Percentiles rank a stretch among this genome's conserved stretches.
phyloP scores from a whole-genome alignment of 2,113 vertebrate genomes.

The Silurus asotus region DNA sequence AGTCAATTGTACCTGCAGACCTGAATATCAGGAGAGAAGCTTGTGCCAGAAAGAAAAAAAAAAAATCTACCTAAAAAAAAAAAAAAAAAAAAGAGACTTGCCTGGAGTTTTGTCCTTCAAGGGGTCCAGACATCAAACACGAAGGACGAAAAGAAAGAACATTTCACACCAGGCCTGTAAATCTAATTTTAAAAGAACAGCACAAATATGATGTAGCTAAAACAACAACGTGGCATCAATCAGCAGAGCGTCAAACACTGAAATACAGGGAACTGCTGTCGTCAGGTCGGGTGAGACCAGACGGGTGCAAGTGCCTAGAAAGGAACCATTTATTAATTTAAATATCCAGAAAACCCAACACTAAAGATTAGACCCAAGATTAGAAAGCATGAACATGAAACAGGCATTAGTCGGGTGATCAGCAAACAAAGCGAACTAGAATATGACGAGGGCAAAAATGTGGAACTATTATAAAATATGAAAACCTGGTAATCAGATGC shows the following conservation, averaged over 20 bases:
- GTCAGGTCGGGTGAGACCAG: no score
- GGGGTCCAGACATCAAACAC: background rate
- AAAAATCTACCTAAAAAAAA: background rate
- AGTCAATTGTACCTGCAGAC: slow-evolving; percentile 24
- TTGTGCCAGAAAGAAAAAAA: background rate
- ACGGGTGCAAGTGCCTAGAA: no score
- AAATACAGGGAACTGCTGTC: background rate
- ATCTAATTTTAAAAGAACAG: background rate
- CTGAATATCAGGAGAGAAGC: slow-evolving; percentile 18
- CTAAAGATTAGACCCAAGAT: no score
- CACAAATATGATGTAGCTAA: background rate
- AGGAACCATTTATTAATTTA: no score
- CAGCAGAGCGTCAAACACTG: slow-evolving; percentile 13
- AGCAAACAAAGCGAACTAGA: no score
- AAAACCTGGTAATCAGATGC: no score
- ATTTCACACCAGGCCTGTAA: background rate
- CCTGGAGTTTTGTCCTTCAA: background rate
- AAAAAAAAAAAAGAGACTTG: background rate
- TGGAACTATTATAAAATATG: no score
- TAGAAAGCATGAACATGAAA: no score
- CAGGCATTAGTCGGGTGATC: no score
- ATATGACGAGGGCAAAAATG: no score
- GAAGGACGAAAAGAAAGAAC: background rate
- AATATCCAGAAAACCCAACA: no score
- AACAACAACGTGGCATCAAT: background rate